phyloP scores from a whole-genome alignment of 2,888 invertebrate species.

The Tillus elongatus region DNA sequence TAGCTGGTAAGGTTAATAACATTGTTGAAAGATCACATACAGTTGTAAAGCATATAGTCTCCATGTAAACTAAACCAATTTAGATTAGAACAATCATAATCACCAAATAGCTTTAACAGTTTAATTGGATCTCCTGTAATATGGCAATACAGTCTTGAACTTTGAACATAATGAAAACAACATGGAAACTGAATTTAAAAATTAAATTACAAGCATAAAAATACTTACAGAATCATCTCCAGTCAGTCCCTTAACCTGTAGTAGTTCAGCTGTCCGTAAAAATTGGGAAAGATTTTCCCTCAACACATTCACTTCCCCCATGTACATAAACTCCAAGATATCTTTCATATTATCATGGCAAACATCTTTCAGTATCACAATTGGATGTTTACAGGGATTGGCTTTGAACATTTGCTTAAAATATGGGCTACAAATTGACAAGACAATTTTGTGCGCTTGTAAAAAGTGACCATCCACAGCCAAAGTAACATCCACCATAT shows the following conservation, averaged over 20 bases:
- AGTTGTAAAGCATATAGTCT: too few species aligned
- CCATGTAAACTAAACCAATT: too few species aligned
- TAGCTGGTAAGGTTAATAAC: too few species aligned
- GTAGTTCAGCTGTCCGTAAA: conserved; percentile 58
- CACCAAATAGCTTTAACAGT: too few species aligned
- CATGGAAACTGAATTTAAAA: too few species aligned
- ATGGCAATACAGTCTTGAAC: too few species aligned
- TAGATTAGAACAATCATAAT: too few species aligned
- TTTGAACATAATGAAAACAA: too few species aligned
- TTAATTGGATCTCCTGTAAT: too few species aligned
- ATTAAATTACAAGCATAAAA: too few species aligned
- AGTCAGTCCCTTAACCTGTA: conserved; percentile 63
- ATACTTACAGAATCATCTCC: conserved; percentile 41
- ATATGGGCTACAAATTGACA: conserved; percentile 71
- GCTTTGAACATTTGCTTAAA: conserved; percentile 67
- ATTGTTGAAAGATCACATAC: too few species aligned
- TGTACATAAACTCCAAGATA: conserved; percentile 65
- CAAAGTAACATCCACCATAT: conserved; percentile 68
- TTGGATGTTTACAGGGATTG: conserved; percentile 64
- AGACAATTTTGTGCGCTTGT: conserved; percentile 67
- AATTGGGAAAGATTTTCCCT: conserved; percentile 62
- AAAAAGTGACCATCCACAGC: conserved; percentile 70
- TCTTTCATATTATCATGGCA: conserved; percentile 58
- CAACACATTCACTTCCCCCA: conserved; percentile 62
- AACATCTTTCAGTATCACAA: conserved; percentile 63